A percentile compares a stretch with the other conserved stretches of the same genome.
Conservation (phyloP, 2,113 vertebrate species). For the Forbesichthys papilliferus region DNA sequence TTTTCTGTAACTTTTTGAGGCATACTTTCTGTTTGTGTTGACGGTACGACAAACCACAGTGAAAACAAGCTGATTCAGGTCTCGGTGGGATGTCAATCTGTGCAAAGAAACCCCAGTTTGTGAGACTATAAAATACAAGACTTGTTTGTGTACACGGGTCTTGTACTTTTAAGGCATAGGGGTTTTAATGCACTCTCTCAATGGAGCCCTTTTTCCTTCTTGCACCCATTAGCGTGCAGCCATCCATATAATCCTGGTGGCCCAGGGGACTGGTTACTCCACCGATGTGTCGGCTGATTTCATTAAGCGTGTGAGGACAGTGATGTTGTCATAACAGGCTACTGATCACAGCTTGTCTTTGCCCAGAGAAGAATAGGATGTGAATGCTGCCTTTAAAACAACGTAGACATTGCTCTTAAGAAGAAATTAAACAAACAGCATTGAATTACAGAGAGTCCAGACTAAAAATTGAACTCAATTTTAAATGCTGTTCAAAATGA, state of each 20-base stretch:
- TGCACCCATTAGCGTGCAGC: slow-evolving; percentile 6
- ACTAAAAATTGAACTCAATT: neutral
- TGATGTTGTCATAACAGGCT: slow-evolving; percentile 27
- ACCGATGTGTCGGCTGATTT: slow-evolving; percentile 46
- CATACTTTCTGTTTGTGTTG: neutral
- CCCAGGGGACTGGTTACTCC: slow-evolving; percentile 29
- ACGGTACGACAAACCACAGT: slow-evolving; percentile 27
- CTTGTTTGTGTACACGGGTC: slow-evolving; percentile 3
- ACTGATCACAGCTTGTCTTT: slow-evolving; percentile 27
- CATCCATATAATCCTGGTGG: slow-evolving; percentile 16
- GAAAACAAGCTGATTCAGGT: slow-evolving; percentile 49
- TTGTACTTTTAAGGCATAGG: slow-evolving; percentile 15
- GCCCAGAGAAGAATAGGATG: slow-evolving; percentile 9
- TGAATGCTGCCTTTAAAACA: slow-evolving; percentile 1
- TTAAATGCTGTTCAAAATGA: too few species aligned
- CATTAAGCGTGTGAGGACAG: slow-evolving; percentile 30
- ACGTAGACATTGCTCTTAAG: neutral
- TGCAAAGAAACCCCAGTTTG: slow-evolving; percentile 46
- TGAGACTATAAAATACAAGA: slow-evolving; percentile 47
- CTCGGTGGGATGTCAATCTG: slow-evolving; percentile 44
- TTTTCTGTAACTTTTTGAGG: neutral
- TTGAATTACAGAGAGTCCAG: neutral
- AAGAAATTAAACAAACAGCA: slow-evolving; percentile 4
- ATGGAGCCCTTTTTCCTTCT: slow-evolving; percentile 26
- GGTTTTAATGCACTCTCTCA: slow-evolving; percentile 28